phyloP scores from a whole-genome alignment of 1,140 invertebrate genomes.

The Chionoecetes opilio region DNA sequence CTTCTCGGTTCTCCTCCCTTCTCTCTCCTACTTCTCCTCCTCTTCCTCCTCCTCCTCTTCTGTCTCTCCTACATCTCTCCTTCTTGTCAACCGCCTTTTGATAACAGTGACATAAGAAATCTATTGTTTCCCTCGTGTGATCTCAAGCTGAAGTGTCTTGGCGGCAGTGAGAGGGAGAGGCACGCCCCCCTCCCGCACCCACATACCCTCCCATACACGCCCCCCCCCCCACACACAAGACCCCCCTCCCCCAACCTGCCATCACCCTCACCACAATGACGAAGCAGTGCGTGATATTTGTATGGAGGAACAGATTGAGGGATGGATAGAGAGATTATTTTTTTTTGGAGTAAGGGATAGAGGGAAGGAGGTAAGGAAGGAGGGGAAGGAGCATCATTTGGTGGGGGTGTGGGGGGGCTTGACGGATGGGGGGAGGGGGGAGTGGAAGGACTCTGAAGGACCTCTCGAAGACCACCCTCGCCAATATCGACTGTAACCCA shows the following conservation, averaged over 20 bases:
- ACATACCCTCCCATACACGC: neutral
- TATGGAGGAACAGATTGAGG: neutral
- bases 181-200: neutral
- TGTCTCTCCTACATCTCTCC: neutral
- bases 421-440: neutral
- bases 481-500: constrained; percentile 19
- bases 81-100: neutral
- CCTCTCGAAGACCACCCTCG: neutral
- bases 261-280: neutral
- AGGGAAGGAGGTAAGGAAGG: neutral
- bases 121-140: neutral
- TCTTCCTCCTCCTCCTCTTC: neutral
- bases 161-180: neutral
- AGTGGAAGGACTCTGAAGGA: neutral
- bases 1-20: neutral
- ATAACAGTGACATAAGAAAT: neutral
- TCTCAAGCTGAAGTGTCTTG: neutral
- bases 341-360: neutral
- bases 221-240: neutral
- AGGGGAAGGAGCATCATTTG: neutral
- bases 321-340: no score
- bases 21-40: neutral
- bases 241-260: neutral
- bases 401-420: neutral
- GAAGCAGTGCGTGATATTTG: neutral